Percentiles rank a stretch among this genome's conserved stretches.
These are phyloP conservation scores for Rutpela maculata DNA, from an alignment of 2,888 invertebrate species.

Conservation along the genomic window DNA sequence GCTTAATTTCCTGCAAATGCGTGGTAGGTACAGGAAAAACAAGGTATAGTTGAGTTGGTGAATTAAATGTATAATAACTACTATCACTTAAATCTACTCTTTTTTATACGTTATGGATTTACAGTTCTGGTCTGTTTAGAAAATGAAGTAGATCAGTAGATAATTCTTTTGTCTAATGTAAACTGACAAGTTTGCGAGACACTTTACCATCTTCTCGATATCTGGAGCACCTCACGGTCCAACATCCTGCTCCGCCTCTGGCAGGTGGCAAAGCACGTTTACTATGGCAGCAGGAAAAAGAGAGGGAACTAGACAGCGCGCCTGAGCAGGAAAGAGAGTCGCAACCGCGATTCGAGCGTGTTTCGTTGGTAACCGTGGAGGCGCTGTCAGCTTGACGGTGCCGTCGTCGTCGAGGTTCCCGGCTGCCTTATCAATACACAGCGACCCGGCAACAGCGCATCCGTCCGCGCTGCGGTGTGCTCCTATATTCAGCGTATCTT, in stretches of 20 bases:
- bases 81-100: too few species aligned
- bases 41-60: too few species aligned
- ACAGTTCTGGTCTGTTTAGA: too few species aligned
- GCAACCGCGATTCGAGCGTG: slow-evolving; percentile 42
- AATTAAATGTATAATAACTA: too few species aligned
- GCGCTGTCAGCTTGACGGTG: slow-evolving; percentile 43
- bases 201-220: neutral
- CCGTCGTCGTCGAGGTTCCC: slow-evolving; percentile 45
- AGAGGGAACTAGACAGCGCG: slow-evolving; percentile 23
- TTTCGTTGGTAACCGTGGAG: slow-evolving; percentile 52
- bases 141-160: too few species aligned
- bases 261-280: slow-evolving; percentile 43
- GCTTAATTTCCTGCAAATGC: too few species aligned
- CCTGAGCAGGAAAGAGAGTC: slow-evolving; percentile 40
- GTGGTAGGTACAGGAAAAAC: too few species aligned
- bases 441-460: slow-evolving; percentile 66
- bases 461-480: slow-evolving; percentile 62
- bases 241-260: slow-evolving; percentile 43
- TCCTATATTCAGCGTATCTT: slow-evolving; percentile 63
- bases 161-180: too few species aligned
- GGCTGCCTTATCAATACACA: slow-evolving; percentile 58
- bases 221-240: slow-evolving; percentile 8
- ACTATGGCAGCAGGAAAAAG: slow-evolving; percentile 40
- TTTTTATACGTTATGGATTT: too few species aligned
- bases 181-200: neutral